These are phyloP conservation scores for Lymantria monacha DNA, from an alignment of 2,888 invertebrate genomes.

Conservation along the genomic window DNA sequence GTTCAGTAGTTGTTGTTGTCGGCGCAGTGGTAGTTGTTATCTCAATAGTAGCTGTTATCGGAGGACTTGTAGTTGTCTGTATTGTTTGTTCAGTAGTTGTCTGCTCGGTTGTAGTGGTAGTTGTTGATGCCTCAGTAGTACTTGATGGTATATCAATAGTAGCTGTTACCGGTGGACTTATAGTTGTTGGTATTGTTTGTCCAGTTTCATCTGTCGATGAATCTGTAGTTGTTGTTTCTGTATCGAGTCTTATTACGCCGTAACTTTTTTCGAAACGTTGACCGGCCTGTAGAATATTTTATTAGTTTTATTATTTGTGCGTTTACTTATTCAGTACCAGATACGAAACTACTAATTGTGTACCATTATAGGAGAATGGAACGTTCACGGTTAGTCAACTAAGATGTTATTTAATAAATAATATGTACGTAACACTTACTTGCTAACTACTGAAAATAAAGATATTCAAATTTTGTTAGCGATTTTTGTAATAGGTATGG, in stretches of 20 bases:
- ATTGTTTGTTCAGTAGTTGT: not conserved
- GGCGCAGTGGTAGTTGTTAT: not conserved
- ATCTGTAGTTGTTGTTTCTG: not conserved
- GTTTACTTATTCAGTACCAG: not conserved
- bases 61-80: not conserved
- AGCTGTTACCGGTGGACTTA: not conserved
- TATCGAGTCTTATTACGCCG: slow-evolving; percentile 37
- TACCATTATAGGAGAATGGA: not conserved
- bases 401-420: too few species aligned
- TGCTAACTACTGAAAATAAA: too few species aligned
- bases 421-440: too few species aligned
- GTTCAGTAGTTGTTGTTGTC: not conserved
- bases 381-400: not conserved
- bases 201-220: not conserved
- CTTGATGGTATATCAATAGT: not conserved
- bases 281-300: slow-evolving; percentile 58
- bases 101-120: not conserved
- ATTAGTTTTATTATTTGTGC: not conserved
- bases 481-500: too few species aligned
- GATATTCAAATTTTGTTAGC: too few species aligned
- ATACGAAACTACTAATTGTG: not conserved
- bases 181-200: not conserved
- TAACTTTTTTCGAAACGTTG: slow-evolving; percentile 75
- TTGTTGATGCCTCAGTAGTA: not conserved
- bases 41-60: not conserved